Percentiles rank a stretch among this genome's conserved stretches.
Conservation (phyloP, 2,888 invertebrate species). For the Eretmocerus hayati region DNA sequence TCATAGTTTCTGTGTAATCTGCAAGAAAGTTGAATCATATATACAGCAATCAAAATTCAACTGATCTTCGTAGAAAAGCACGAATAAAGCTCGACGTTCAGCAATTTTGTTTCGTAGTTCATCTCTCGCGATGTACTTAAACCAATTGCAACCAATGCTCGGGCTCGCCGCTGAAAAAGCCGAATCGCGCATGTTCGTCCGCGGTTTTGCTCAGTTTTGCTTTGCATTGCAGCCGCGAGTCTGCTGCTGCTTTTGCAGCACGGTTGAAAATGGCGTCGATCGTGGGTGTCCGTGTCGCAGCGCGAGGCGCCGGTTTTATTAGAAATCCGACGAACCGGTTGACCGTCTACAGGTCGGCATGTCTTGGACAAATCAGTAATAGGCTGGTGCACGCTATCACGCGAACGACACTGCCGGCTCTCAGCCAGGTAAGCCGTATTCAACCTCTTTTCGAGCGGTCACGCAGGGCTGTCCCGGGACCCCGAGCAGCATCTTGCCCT, state of each 20-base stretch:
- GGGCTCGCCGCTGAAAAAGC: conserved; percentile 36
- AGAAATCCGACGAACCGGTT: conserved; percentile 29
- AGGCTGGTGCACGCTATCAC: conserved; percentile 29
- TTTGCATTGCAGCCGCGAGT: too few relatives aligned
- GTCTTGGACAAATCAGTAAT: conserved; percentile 22
- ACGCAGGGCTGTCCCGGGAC: background rate
- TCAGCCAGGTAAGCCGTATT: conserved; percentile 33
- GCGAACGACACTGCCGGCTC: conserved; percentile 18
- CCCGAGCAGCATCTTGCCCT: background rate
- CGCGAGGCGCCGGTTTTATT: conserved; percentile 34
- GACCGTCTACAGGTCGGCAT: conserved; percentile 18
- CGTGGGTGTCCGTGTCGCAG: conserved; percentile 34
- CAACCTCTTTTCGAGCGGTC: background rate
- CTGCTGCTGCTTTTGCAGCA: background rate
- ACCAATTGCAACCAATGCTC: too few relatives aligned
- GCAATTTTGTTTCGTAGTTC: too few relatives aligned
- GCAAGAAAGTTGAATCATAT: too few relatives aligned
- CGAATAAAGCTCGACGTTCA: too few relatives aligned
- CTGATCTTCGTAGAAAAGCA: too few relatives aligned
- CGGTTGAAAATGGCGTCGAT: conserved; percentile 41
- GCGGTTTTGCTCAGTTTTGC: too few relatives aligned
- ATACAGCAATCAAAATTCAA: too few relatives aligned
- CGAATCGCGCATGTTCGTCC: background rate
- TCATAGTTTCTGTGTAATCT: too few relatives aligned
- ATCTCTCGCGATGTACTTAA: too few relatives aligned